phyloP scores from a whole-genome alignment of 1,140 invertebrate species.

The Zaprionus inermis region DNA sequence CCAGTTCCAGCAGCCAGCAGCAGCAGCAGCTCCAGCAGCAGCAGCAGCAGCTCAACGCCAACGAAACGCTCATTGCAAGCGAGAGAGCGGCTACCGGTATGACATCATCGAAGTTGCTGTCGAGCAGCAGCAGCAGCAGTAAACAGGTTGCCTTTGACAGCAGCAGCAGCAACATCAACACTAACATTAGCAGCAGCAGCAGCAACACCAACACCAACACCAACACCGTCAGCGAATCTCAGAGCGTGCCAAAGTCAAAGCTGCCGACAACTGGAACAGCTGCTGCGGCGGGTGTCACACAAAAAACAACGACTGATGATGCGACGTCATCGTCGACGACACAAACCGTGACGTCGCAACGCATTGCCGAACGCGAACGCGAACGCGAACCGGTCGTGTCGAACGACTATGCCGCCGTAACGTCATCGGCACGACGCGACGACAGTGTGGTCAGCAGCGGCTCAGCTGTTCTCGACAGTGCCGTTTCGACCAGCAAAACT shows the following conservation, averaged over 20 bases:
- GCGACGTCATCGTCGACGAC: slow-evolving; percentile 30
- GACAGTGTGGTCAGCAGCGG: slow-evolving; percentile 45
- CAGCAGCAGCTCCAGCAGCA: slow-evolving; percentile 52
- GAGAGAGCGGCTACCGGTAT: slow-evolving; percentile 81
- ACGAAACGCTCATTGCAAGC: slow-evolving; percentile 71
- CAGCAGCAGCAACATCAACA: slow-evolving; percentile 38
- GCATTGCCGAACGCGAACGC: slow-evolving; percentile 46
- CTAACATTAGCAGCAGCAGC: slow-evolving; percentile 35
- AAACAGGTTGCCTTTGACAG: slow-evolving; percentile 68
- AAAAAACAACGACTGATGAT: neutral
- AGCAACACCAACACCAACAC: slow-evolving; percentile 42
- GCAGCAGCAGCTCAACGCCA: slow-evolving; percentile 43
- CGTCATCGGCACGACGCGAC: slow-evolving; percentile 56
- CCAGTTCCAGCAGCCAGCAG: slow-evolving; percentile 48
- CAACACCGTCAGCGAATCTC: slow-evolving; percentile 61
- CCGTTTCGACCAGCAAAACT: slow-evolving; percentile 26
- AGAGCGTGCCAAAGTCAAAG: slow-evolving; percentile 69
- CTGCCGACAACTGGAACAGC: slow-evolving; percentile 22
- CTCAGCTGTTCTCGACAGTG: slow-evolving; percentile 49
- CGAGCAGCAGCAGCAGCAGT: slow-evolving; percentile 44
- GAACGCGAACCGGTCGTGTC: slow-evolving; percentile 67
- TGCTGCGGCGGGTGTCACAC: slow-evolving; percentile 24
- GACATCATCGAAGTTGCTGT: slow-evolving; percentile 72
- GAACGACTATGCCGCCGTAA: slow-evolving; percentile 35
- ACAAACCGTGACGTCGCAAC: slow-evolving; percentile 61